phyloP scores from a whole-genome alignment of 2,797 vertebrate genomes.

The Phalanger gymnotis region DNA sequence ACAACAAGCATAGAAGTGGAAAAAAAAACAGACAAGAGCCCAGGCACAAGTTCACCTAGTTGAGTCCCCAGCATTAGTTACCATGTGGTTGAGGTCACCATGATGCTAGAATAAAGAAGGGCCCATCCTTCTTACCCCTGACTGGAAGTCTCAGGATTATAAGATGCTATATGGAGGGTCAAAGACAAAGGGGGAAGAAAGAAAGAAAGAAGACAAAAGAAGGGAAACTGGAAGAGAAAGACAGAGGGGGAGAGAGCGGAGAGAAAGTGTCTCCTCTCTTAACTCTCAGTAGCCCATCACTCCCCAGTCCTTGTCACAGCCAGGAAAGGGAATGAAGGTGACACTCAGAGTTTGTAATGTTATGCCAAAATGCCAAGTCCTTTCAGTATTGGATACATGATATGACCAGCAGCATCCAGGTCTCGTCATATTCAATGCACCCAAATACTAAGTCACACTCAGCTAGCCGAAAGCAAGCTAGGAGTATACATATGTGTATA shows the following conservation, averaged over 20 bases:
- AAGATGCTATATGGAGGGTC: background rate
- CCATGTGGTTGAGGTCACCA: background rate
- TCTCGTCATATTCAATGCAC: background rate
- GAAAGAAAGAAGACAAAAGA: background rate
- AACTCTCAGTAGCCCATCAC: no score
- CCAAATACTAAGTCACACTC: background rate
- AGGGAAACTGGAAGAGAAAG: background rate
- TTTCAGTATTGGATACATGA: no score
- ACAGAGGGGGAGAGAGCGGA: background rate
- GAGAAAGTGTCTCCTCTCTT: background rate
- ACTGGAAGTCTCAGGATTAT: no score
- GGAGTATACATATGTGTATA: background rate
- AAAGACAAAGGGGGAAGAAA: background rate
- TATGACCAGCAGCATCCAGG: background rate
- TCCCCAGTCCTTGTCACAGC: background rate
- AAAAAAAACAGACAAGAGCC: background rate
- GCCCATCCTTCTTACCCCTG: no score
- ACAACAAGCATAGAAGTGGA: background rate
- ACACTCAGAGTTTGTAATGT: background rate
- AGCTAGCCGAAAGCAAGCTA: background rate
- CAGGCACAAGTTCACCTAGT: background rate
- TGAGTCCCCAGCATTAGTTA: background rate
- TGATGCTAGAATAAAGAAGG: no score
- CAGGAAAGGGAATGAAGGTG: background rate
- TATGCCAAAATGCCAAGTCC: background rate